These are phyloP conservation scores for Phaetusa simplex DNA, from an alignment of 2,113 vertebrate species.

Conservation along the genomic window DNA sequence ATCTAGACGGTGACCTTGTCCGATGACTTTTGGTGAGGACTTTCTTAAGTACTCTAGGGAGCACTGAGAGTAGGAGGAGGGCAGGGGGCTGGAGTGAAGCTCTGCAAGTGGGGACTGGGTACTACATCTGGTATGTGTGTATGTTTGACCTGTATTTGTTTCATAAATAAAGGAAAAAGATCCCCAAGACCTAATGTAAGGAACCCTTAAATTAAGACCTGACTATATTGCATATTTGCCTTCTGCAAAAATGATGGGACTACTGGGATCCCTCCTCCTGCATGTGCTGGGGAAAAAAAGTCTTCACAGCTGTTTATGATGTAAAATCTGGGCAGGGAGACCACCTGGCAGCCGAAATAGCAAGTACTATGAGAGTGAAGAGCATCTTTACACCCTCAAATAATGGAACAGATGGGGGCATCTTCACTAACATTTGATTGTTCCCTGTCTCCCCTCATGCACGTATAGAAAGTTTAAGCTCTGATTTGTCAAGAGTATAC, in stretches of 20 bases:
- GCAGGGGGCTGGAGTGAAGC: background rate
- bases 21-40: background rate
- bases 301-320: background rate
- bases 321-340: background rate
- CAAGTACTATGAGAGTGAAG: background rate
- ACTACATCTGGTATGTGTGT: background rate
- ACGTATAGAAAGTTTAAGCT: background rate
- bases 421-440: background rate
- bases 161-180: background rate
- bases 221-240: background rate
- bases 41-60: background rate
- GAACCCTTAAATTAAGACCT: background rate
- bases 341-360: background rate
- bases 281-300: background rate
- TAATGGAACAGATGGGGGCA: slow-evolving; percentile 17
- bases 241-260: background rate
- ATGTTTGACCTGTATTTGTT: background rate
- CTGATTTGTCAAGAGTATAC: background rate
- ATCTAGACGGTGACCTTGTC: background rate
- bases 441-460: background rate
- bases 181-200: background rate
- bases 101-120: background rate
- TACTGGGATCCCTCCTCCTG: background rate
- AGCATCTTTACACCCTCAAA: background rate
- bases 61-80: background rate